Percentiles rank a stretch among this genome's conserved stretches.
Conservation (phyloP, 2,797 vertebrate species). For the Lophura swinhoii region DNA sequence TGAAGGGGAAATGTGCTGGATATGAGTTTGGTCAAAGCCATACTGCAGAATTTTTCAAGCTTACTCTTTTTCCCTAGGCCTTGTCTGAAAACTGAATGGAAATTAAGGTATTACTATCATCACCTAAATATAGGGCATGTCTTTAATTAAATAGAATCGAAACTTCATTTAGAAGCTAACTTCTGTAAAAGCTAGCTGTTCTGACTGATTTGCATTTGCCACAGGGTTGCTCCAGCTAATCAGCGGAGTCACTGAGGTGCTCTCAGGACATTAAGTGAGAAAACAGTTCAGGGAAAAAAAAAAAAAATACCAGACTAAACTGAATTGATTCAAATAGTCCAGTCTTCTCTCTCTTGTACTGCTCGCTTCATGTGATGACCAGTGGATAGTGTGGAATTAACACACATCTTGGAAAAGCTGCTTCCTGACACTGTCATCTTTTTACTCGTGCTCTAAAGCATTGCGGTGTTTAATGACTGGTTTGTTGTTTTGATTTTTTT, state of each 20-base stretch:
- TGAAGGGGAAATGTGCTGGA: neutral
- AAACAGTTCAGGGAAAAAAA: neutral
- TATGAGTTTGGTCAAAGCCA: neutral
- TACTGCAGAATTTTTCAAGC: neutral
- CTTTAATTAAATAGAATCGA: neutral
- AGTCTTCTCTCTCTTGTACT: neutral
- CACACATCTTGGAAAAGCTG: neutral
- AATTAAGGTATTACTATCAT: neutral
- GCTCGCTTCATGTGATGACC: neutral
- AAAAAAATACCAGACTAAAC: neutral
- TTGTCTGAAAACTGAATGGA: neutral
- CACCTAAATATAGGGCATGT: neutral
- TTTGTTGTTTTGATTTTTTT: neutral
- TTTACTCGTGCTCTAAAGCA: neutral
- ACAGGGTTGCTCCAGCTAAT: neutral
- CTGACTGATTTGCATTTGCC: neutral
- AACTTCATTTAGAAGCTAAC: neutral
- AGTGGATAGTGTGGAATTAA: neutral
- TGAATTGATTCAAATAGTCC: neutral
- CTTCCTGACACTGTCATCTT: neutral
- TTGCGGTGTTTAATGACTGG: neutral
- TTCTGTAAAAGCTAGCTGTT: neutral
- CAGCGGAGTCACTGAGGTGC: neutral
- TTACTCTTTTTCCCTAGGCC: neutral
- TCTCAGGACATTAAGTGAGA: neutral